Conservation (phyloP, 2,888 invertebrate species). For the Zaprionus lineosus region DNA sequence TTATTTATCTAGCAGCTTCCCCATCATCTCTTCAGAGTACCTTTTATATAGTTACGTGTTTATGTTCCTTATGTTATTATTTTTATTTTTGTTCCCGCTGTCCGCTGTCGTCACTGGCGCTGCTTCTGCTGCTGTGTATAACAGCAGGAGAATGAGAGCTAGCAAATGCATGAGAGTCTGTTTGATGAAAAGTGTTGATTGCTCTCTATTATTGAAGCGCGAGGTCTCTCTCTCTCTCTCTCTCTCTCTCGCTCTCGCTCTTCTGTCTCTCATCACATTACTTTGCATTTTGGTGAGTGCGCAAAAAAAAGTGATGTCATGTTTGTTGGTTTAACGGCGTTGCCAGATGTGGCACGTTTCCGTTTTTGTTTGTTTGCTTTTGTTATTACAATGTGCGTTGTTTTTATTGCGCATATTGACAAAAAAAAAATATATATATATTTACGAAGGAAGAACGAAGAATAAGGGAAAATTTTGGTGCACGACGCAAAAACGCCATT, state of each 20-base stretch:
- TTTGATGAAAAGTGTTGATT: background rate
- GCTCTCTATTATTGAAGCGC: constrained; percentile 5
- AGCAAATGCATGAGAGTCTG: too few relatives aligned
- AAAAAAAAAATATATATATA: constrained; percentile 16
- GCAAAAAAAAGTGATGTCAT: constrained; percentile 80
- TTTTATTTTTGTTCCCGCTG: constrained; percentile 59
- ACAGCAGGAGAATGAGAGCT: constrained; percentile 24
- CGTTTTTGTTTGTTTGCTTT: constrained; percentile 44
- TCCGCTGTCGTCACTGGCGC: constrained; percentile 41
- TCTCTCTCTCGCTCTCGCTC: constrained; percentile 4
- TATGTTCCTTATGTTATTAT: constrained; percentile 72
- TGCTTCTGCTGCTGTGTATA: constrained; percentile 53
- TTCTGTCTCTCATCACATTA: constrained; percentile 48
- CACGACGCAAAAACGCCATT: constrained; percentile 35
- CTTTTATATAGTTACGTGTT: constrained; percentile 73
- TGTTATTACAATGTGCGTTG: constrained; percentile 48
- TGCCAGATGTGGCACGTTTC: constrained; percentile 65
- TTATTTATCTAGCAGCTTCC: constrained; percentile 55
- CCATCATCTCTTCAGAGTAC: constrained; percentile 35
- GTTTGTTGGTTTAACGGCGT: constrained; percentile 71
- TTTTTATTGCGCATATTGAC: constrained; percentile 54
- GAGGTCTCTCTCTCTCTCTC: constrained; percentile 17
- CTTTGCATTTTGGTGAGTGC: constrained; percentile 70
- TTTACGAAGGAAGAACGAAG: background rate
- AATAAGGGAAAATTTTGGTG: background rate